Conservation (phyloP, 2,888 invertebrate genomes). For the Uropetala carovei region DNA sequence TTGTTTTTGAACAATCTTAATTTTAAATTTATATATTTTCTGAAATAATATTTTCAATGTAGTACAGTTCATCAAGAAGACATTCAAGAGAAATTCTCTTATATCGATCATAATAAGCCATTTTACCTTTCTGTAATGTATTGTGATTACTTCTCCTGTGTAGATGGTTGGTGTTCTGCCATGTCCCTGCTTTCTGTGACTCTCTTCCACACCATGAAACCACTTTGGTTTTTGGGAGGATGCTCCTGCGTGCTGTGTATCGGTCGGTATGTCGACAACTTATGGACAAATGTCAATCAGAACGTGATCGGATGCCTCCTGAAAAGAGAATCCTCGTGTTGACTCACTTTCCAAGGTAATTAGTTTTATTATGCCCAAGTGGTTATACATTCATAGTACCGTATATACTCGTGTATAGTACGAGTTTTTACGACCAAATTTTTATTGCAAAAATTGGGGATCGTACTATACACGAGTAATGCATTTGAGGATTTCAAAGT, state of each 20-base stretch:
- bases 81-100: too few species aligned
- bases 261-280: conserved; percentile 89
- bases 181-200: conserved; percentile 96
- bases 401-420: too few species aligned
- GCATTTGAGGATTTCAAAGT: too few species aligned
- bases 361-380: conserved; percentile 39
- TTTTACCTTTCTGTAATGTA: neutral
- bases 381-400: too few species aligned
- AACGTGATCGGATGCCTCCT: conserved; percentile 91
- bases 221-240: conserved; percentile 93
- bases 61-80: too few species aligned
- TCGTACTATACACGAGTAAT: too few species aligned
- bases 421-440: too few species aligned
- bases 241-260: conserved; percentile 90
- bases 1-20: too few species aligned
- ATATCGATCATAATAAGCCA: too few species aligned
- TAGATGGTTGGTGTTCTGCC: conserved; percentile 96
- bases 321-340: conserved; percentile 89
- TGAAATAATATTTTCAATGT: too few species aligned
- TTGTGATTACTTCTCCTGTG: conserved; percentile 65
- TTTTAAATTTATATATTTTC: too few species aligned
- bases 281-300: conserved; percentile 93
- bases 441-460: too few species aligned
- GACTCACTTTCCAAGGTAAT: conserved; percentile 89
- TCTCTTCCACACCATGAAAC: conserved; percentile 94